These are phyloP conservation scores for Sinohyriopsis cumingii DNA, from an alignment of 2,888 invertebrate species.

Conservation along the genomic window DNA sequence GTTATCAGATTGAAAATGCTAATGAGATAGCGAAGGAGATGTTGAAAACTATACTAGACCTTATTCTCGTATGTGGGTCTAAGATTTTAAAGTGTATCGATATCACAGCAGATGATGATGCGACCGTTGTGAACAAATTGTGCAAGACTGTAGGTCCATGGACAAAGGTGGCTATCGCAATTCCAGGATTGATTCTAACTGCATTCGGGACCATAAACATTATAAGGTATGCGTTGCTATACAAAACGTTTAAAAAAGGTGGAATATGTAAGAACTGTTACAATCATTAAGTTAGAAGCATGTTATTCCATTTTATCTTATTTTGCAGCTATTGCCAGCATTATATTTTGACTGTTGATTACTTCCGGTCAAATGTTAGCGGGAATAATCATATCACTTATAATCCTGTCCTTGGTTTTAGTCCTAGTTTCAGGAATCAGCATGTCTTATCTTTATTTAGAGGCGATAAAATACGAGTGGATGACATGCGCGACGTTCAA, in stretches of 20 bases:
- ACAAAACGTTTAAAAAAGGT: background rate
- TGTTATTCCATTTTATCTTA: slow-evolving; percentile 13
- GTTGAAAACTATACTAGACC: too few relatives aligned
- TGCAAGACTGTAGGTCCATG: slow-evolving; percentile 8
- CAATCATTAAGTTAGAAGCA: slow-evolving; percentile 5
- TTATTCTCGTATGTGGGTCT: too few relatives aligned
- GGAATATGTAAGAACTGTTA: slow-evolving; percentile 16
- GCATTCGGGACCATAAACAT: too few relatives aligned
- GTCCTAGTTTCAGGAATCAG: slow-evolving; percentile 6
- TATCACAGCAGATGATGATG: slow-evolving; percentile 14
- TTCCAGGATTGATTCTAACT: too few relatives aligned
- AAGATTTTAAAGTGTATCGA: slow-evolving; percentile 8
- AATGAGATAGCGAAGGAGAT: background rate
- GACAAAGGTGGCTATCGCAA: background rate
- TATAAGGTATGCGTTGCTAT: too few relatives aligned
- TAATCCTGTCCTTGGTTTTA: slow-evolving; percentile 9
- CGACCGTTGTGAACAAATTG: background rate
- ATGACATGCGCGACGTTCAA: slow-evolving; percentile 6
- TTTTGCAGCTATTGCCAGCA: slow-evolving; percentile 14
- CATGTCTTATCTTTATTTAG: slow-evolving; percentile 19
- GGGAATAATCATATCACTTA: slow-evolving; percentile 4
- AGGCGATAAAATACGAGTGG: slow-evolving; percentile 12
- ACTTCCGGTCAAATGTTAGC: slow-evolving; percentile 3
- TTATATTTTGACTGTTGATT: slow-evolving; percentile 9
- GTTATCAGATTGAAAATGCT: slow-evolving; percentile 12